Conservation (phyloP, 2,113 vertebrate species). For the Sebastes schlegelii region DNA sequence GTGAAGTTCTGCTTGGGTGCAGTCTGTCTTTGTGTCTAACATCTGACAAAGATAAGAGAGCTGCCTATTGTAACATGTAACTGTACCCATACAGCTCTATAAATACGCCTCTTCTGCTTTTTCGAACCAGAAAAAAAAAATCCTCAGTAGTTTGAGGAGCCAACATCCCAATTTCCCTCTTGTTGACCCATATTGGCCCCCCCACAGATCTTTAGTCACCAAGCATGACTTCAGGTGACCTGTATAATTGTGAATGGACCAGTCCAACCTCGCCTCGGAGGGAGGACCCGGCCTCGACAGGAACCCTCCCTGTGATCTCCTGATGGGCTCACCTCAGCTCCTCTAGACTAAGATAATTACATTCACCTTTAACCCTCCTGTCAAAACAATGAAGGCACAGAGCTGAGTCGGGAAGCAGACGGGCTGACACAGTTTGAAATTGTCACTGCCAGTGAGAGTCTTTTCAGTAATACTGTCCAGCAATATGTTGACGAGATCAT, state of each 20-base stretch:
- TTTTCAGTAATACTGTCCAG: not conserved
- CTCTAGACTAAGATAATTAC: slow-evolving; percentile 62
- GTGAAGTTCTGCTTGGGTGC: not conserved
- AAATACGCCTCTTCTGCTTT: slow-evolving; percentile 37
- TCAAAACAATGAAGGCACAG: slow-evolving; percentile 58
- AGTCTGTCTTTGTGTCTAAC: slow-evolving; percentile 49
- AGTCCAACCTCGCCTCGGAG: slow-evolving; percentile 35
- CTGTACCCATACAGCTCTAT: not conserved
- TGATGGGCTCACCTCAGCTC: slow-evolving; percentile 66
- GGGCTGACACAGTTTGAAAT: slow-evolving; percentile 35
- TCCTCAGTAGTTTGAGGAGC: slow-evolving; percentile 29
- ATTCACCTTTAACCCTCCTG: slow-evolving; percentile 67
- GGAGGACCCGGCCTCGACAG: slow-evolving; percentile 31
- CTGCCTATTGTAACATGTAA: slow-evolving; percentile 20
- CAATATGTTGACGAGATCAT: slow-evolving; percentile 7
- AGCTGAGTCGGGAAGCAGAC: slow-evolving; percentile 29
- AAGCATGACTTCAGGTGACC: slow-evolving; percentile 65
- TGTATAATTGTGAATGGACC: slow-evolving; percentile 53
- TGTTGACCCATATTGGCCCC: slow-evolving; percentile 63
- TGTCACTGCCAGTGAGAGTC: slow-evolving; percentile 26
- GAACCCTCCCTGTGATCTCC: slow-evolving; percentile 55
- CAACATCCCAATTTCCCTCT: slow-evolving; percentile 55
- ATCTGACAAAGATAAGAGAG: slow-evolving; percentile 31
- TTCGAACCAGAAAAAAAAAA: slow-evolving; percentile 43
- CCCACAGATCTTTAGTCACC: slow-evolving; percentile 66